Evolutionary conservation across 2,113 vertebrate species (phyloP), one percentile per base, ranked within the genome.

Genomic region (Oncorhynchus mykiss): DNA sequence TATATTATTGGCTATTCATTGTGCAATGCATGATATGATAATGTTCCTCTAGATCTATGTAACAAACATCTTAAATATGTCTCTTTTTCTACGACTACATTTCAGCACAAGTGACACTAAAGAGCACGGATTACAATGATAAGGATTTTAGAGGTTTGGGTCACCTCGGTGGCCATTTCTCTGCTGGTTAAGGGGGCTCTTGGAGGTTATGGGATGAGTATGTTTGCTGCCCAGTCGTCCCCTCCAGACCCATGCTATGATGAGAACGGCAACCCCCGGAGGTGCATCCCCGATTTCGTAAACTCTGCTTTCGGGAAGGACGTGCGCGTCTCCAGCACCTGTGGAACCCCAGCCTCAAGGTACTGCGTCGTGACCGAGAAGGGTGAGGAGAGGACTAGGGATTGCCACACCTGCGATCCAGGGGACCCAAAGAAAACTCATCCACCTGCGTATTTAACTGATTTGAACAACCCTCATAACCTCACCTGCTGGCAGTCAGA

Each of bases 381-480:
- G 77, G 95, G 93, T 18, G 97, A 97, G 79, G 96, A 98, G 86
- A 91, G 94, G 77, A 84, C 94, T 78, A 91, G 97, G 86, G 94
- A 95, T 78, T 99, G 98, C 85, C 96, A 98, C 92, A 94, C 96
- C 67, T 99, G 98, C 94, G 97, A 99, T 90, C 92, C 95, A 29
- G 91, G 88, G 0, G 98, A 99, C 82, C 96, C 98, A 79, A 96
- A 95, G 87, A 97, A 96, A 84, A 91, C 94, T 69, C 98, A 95
- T 75, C 97, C 98, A 22, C 93, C 97, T 14, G 90, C 98, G 51
- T 98, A 98, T 80, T 88, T 99, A 68, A 99, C 98, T 4, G 98
- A 99, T 86, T 97, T 99, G 82, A 98, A 99, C 95, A 99, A 99
- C 90, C 98, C 98, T 22, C 98, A 99, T 94, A 99, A 99, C 93